phyloP scores from a whole-genome alignment of 2,797 vertebrate genomes.

The Sparidentex hasta region DNA sequence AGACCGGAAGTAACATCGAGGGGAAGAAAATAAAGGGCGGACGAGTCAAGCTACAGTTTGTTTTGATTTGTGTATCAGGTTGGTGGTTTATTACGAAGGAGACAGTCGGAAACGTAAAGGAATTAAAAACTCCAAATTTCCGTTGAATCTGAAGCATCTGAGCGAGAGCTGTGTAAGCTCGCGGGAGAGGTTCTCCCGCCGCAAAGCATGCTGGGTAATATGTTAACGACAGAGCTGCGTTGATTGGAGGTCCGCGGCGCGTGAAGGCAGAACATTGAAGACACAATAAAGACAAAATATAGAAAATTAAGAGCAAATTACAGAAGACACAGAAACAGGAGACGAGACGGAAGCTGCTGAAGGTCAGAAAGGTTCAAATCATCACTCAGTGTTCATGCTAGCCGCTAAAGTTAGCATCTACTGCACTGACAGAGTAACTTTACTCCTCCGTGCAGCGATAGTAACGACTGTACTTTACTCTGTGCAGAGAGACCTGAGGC shows the following conservation, averaged over 20 bases:
- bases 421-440: too few relatives aligned
- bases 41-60: neutral
- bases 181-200: neutral
- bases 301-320: rapidly evolving
- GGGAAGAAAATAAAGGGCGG: slow-evolving; percentile 5
- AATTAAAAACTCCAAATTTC: rapidly evolving
- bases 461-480: too few relatives aligned
- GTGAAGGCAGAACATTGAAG: neutral
- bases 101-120: rapidly evolving
- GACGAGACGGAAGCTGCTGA: neutral
- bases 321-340: neutral
- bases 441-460: too few relatives aligned
- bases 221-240: slow-evolving; percentile 49
- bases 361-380: neutral
- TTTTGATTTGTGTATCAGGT: neutral
- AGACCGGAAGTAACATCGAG: slow-evolving; percentile 1
- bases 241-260: slow-evolving; percentile 45
- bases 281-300: neutral
- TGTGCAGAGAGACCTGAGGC: too few relatives aligned
- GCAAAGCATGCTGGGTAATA: slow-evolving; percentile 71
- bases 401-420: neutral
- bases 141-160: rapidly evolving
- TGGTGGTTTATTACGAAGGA: neutral
- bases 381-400: neutral
- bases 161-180: rapidly evolving